Evolutionary conservation across 2,797 vertebrate genomes (phyloP).

Genomic region (Masticophis lateralis): DNA sequence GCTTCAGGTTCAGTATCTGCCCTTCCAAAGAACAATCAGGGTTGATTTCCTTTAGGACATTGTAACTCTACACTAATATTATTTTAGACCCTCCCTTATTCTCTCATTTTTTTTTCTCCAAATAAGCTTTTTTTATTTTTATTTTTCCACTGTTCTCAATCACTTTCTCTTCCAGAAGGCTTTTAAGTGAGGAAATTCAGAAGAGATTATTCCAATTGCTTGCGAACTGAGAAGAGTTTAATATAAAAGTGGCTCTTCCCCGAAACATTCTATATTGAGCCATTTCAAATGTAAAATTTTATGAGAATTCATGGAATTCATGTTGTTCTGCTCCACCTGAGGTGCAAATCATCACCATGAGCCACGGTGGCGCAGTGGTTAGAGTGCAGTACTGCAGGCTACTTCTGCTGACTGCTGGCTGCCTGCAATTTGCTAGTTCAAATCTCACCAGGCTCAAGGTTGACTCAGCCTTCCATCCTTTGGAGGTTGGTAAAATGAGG

Average conservation of each 20-base stretch:
- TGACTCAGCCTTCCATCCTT: no score
- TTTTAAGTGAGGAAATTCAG: not conserved
- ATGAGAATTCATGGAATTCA: not conserved
- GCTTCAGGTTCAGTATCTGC: not conserved
- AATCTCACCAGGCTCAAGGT: no score
- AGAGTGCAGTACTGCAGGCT: no score
- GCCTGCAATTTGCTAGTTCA: no score
- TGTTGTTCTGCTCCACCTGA: not conserved
- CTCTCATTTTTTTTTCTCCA: not conserved
- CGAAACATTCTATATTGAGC: not conserved
- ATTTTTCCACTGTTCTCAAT: not conserved
- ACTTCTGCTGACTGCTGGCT: no score
- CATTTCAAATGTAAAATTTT: not conserved
- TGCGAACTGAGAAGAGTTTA: not conserved
- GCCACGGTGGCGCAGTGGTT: no score
- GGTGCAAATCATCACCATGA: not conserved
- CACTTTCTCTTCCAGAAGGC: not conserved
- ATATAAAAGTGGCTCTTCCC: not conserved
- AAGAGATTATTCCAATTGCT: not conserved
- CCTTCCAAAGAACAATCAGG: not conserved
- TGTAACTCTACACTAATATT: not conserved
- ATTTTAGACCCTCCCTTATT: not conserved
- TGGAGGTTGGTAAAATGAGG: no score
- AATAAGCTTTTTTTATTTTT: not conserved
- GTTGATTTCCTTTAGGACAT: not conserved